Evolutionary conservation across 2,113 vertebrate species (phyloP), one percentile per base, ranked within the genome.

Genomic region (Calypte anna): DNA sequence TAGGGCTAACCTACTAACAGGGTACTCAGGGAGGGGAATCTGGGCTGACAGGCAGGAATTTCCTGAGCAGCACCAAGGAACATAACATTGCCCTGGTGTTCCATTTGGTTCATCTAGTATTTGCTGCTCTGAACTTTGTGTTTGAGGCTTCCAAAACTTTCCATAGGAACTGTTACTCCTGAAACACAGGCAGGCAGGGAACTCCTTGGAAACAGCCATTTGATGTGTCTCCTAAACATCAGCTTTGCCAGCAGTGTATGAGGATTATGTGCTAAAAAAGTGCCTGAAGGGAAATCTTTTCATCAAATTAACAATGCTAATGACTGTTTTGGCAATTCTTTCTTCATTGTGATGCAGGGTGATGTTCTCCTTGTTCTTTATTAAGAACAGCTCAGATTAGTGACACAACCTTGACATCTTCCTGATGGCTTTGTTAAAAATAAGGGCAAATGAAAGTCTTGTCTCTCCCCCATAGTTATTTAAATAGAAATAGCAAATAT

Each of bases 131-230:
- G 38, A 85, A 82, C 12, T 31, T 91, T 48, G 62, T 46, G 18
- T 64, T 46, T 54, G 36, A 86, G 43, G 18, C 43, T 87, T 93
- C n/a, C 7, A 25, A 40, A 91, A 81, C 59, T 24, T 11, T 50
- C 19, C 2, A 0, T 54, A 30, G 63, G 57, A 69, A 15, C 46
- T 66, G 11, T 58, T 30, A 13, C 3, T 1, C 1, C 1, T 82
- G 24, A 70, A 78, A 33, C 66, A 74, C 18, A 1, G 3, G n/a
- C 30, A 54, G 22, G 55, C 22, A 55, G 40, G 59, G 53, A 72
- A 27, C 46, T 68, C 61, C 44, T 36, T 70, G n/a, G 36, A 40
- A 68, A 21, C 22, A 58, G 24, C 12, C 3, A 2, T 80, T 85
- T 57, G 33, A 8, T 50, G 12, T 4, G 4, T 82, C 25, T 20